Conservation (phyloP, 2,113 vertebrate genomes). For the Gallinago paraguaiae region DNA sequence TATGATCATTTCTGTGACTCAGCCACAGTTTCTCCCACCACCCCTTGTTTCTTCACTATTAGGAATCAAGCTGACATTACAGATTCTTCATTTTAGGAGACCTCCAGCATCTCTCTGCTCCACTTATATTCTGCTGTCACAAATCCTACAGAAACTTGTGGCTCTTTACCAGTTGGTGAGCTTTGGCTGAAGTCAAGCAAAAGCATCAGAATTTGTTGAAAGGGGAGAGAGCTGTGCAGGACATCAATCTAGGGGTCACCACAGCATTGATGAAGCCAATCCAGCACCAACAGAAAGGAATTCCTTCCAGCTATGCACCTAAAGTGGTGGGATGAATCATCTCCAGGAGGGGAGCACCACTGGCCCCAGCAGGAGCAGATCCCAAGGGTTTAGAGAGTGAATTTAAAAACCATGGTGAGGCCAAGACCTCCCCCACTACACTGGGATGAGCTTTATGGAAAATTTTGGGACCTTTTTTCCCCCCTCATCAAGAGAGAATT, state of each 20-base stretch:
- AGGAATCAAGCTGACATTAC: not conserved
- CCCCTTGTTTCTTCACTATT: not conserved
- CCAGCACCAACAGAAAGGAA: not conserved
- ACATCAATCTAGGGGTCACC: not conserved
- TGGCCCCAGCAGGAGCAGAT: not conserved
- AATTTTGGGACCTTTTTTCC: accelerated
- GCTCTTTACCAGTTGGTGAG: not conserved
- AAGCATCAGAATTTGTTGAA: not conserved
- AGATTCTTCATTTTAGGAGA: not conserved
- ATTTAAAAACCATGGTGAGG: not conserved
- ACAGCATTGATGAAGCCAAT: not conserved
- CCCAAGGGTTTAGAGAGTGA: not conserved
- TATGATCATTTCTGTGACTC: not conserved
- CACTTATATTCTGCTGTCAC: not conserved
- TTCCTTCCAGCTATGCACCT: not conserved
- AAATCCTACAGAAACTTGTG: not conserved
- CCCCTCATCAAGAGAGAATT: not conserved
- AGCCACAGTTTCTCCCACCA: not conserved
- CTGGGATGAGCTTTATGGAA: not conserved
- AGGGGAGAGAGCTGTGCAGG: not conserved
- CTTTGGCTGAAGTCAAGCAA: not conserved
- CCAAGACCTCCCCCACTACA: not conserved
- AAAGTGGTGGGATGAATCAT: not conserved
- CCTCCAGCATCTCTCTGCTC: not conserved
- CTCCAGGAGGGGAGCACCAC: not conserved